Conservation (phyloP, 2,797 vertebrate species). For the Kryptopterus vitreolus region DNA sequence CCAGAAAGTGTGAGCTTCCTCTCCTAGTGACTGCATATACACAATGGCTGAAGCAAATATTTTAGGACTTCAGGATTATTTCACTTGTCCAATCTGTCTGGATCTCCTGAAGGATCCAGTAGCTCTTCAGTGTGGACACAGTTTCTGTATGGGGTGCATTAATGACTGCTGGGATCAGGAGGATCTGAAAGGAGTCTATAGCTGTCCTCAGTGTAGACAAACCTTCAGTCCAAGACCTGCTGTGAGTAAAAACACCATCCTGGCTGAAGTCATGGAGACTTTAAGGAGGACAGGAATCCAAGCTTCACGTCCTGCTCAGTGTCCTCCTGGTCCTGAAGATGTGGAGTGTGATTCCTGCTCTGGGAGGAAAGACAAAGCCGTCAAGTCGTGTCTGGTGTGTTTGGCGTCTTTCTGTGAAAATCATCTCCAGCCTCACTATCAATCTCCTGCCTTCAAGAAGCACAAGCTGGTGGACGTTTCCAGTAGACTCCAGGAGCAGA, state of each 20-base stretch:
- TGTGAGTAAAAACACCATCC: background rate
- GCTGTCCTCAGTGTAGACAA: background rate
- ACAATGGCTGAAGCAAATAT: background rate
- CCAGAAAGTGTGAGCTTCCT: background rate
- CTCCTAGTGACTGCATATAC: background rate
- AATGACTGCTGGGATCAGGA: background rate
- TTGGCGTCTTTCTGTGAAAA: background rate
- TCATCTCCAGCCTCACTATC: constrained; percentile 1
- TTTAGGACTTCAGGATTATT: background rate
- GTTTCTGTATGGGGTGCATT: background rate
- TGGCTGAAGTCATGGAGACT: background rate
- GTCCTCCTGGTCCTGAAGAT: background rate
- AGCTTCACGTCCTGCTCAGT: background rate
- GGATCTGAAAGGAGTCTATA: constrained; percentile 1
- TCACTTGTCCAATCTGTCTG: background rate
- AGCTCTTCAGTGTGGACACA: background rate
- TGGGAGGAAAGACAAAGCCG: background rate
- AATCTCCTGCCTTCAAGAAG: background rate
- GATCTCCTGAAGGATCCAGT: background rate
- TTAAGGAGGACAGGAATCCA: background rate
- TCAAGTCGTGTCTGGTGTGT: constrained; percentile 6
- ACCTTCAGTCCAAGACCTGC: constrained; percentile 5
- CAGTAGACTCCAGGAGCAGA: background rate
- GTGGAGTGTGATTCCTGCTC: background rate
- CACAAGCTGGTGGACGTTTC: background rate